These are phyloP conservation scores for Pantherophis guttatus DNA, from an alignment of 2,113 vertebrate genomes.

Conservation along the genomic window DNA sequence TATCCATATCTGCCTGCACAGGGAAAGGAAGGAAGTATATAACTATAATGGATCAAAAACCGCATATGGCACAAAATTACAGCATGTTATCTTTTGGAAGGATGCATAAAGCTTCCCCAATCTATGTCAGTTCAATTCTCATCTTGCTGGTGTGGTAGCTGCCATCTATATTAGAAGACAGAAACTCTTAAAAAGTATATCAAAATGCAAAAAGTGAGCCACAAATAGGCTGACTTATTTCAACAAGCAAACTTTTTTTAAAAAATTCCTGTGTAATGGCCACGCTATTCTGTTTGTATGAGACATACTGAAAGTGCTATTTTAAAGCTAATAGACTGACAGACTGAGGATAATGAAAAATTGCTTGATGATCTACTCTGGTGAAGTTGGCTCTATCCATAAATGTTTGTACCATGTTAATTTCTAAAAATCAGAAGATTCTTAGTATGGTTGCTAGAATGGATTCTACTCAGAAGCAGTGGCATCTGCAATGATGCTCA, in stretches of 20 bases:
- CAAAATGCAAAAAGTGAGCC: background rate
- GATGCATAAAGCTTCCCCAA: background rate
- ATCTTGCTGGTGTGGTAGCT: background rate
- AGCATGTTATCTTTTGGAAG: background rate
- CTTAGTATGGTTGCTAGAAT: background rate
- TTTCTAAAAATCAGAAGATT: background rate
- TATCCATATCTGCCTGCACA: background rate
- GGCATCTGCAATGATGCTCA: background rate
- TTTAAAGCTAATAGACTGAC: background rate
- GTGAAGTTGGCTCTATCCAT: background rate
- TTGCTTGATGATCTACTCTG: background rate
- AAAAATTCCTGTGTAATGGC: background rate
- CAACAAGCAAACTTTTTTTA: background rate
- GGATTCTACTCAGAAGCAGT: background rate
- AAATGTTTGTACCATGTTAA: background rate
- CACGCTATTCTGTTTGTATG: background rate
- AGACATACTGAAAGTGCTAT: background rate
- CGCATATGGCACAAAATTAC: background rate
- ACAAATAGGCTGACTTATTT: background rate
- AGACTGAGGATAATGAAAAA: background rate
- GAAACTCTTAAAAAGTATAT: background rate
- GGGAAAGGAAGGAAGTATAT: background rate
- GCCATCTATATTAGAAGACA: background rate
- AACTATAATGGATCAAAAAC: background rate
- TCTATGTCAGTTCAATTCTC: background rate